These are phyloP conservation scores for Dolichallabes microphthalmus DNA, from an alignment of 2,113 vertebrate genomes.

Conservation along the genomic window DNA sequence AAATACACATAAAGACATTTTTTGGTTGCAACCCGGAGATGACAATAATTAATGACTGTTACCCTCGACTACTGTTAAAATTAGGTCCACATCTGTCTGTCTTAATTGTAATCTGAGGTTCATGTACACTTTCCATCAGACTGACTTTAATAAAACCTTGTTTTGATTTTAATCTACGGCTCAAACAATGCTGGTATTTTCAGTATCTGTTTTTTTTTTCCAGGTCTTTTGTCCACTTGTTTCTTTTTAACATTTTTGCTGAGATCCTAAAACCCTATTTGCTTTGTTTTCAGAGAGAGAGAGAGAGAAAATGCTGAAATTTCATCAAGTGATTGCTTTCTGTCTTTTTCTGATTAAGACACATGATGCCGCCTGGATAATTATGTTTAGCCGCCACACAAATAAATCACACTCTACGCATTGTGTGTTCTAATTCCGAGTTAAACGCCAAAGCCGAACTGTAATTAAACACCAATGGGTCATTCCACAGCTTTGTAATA, in stretches of 20 bases:
- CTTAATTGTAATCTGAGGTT: neutral
- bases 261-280: neutral
- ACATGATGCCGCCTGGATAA: neutral
- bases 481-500: neutral
- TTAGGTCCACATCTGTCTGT: constrained; percentile 12
- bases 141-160: constrained; percentile 25
- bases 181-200: neutral
- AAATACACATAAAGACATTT: neutral
- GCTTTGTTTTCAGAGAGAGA: neutral
- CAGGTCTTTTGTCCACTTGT: constrained; percentile 17
- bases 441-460: neutral
- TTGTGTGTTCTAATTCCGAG: neutral
- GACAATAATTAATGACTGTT: constrained; percentile 30
- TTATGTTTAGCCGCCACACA: constrained; percentile 16
- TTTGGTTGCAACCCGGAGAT: neutral
- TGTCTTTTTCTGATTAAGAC: constrained; percentile 26
- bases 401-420: neutral
- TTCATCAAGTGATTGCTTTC: constrained; percentile 37
- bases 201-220: constrained; percentile 7
- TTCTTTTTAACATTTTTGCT: neutral
- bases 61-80: neutral
- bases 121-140: neutral
- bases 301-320: neutral
- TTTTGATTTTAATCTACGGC: neutral
- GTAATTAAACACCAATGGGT: neutral